Base-by-base conservation (phyloP, 1,140 invertebrate genomes). In the Ceratina japonica region DNA sequence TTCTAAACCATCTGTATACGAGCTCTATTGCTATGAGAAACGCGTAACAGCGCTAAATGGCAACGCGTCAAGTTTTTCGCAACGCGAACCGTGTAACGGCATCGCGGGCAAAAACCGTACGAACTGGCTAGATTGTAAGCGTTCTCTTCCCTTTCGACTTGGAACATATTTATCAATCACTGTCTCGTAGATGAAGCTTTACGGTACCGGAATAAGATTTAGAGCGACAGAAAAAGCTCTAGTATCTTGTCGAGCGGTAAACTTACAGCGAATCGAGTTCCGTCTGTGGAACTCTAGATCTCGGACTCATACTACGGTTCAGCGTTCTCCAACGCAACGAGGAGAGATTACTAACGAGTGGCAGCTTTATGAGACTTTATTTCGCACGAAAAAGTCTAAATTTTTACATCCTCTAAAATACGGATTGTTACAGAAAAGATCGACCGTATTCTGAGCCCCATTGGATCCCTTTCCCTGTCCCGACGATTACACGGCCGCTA, bases 1-100 rank as follows among this genome's bases (percentile, higher is more conserved):
- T 44, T 44, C 37, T 44, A 44, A 44, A 44, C 37, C 37, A 10
- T 44, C 5, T 44, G 37, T 44, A n/a, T n/a, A 44, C 5, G 37
- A 44, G 37, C 51, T 12, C 18, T 12, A 31, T 20, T 3, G 31
- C 13, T 37, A 10, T 37, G 27, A 37, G 22, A 20, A 22, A 22
- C 49, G 3, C 27, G 58, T 52, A 76, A 24, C 10, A 54, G 10
- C 18, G 27, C 16, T 3, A 49, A 49, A 59, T 59, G 24, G 52
- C 37, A 79, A 68, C 68, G 66, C 27, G 61, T 72, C 75, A 37
- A 75, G 75, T 84, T 84, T 83, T 83, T 82, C 80, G 58, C 58
- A 62, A 54, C 31, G 49, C 54, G 24, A 83, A 37, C 37, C 76
- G 76, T 51, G 51, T 63, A 63, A 84, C 83, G 83, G 83, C 78